Evolutionary conservation across 2,888 invertebrate genomes (phyloP).

Genomic region (Andrena bucephala): DNA sequence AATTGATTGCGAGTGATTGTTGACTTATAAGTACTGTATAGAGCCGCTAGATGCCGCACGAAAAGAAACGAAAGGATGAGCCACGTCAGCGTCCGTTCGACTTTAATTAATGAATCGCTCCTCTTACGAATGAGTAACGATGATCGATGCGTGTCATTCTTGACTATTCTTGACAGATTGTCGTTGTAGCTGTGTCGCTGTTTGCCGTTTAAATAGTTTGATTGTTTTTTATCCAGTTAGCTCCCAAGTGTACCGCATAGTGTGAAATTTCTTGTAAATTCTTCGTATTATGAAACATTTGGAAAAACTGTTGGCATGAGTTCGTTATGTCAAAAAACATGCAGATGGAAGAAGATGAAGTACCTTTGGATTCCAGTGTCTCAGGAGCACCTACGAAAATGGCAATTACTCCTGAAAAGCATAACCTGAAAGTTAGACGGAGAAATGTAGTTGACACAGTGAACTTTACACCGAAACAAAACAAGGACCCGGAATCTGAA

Average conservation of each 20-base stretch:
- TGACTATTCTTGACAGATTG: conserved; percentile 44
- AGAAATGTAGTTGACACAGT: conserved; percentile 66
- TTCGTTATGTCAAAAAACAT: conserved; percentile 34
- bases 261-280: conserved; percentile 42
- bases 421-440: conserved; percentile 70
- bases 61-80: conserved; percentile 7
- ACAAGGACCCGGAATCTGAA: conserved; percentile 8
- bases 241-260: too few species aligned
- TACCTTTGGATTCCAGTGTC: conserved; percentile 31
- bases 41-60: neutral
- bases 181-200: neutral
- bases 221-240: too few species aligned
- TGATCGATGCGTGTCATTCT: conserved; percentile 50
- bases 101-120: conserved; percentile 13
- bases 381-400: conserved; percentile 28
- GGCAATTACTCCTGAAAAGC: conserved; percentile 62
- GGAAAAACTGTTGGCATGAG: conserved; percentile 44
- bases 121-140: conserved; percentile 2
- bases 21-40: neutral
- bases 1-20: neutral
- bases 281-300: conserved; percentile 43
- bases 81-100: conserved; percentile 20
- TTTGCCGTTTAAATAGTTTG: too few species aligned
- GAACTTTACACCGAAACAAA: conserved; percentile 26
- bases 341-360: conserved; percentile 58